Conservation (phyloP, 2,113 vertebrate species). For the Proterorhinus semilunaris region DNA sequence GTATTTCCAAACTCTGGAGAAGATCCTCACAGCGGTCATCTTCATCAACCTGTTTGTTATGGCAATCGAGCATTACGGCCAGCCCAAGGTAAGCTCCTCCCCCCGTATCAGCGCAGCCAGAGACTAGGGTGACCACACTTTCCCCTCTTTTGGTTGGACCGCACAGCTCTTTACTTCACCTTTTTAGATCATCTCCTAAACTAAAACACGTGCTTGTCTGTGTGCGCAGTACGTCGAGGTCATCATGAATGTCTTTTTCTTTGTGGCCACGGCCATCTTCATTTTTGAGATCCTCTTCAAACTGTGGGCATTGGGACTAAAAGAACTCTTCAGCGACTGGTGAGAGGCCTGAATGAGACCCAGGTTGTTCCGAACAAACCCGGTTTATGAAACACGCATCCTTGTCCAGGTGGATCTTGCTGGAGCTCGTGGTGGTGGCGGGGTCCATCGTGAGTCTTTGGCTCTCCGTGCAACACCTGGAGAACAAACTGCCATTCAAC, state of each 20-base stretch:
- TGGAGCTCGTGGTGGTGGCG: too few species aligned
- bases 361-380: too few species aligned
- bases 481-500: too few species aligned
- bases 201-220: neutral
- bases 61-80: neutral
- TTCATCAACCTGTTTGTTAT: neutral
- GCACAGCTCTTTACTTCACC: too few species aligned
- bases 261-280: neutral
- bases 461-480: too few species aligned
- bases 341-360: too few species aligned
- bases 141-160: too few species aligned
- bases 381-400: too few species aligned
- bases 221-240: neutral
- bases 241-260: neutral
- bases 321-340: too few species aligned
- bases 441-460: too few species aligned
- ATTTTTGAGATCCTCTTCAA: neutral
- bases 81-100: conserved; percentile 6
- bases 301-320: conserved; percentile 5
- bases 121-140: neutral
- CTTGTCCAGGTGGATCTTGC: too few species aligned
- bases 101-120: neutral
- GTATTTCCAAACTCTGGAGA: neutral
- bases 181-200: neutral
- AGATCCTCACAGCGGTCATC: neutral